Base-by-base conservation (phyloP, 2,113 vertebrate genomes). In the Periophthalmus modestus region DNA sequence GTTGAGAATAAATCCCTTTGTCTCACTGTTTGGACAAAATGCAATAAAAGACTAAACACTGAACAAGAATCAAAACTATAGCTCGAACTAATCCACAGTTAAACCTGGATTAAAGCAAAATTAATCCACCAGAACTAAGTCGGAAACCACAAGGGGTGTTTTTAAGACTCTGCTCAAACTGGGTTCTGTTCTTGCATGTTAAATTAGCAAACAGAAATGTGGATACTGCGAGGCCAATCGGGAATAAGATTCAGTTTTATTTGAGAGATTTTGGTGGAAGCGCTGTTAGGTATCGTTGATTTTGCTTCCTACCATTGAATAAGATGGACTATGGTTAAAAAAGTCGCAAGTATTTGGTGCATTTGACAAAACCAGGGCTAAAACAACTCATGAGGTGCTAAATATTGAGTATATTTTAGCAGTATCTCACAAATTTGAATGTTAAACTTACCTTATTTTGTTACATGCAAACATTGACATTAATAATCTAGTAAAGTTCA, bases 41-140 rank as follows among this genome's bases (percentile, higher is more conserved):
- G 52, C 52, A 2, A 55, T 21, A 34, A 34, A 36, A 28, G 33
- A 19, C 61, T 63, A 63, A 63, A 63, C 5, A 63, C 33, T 36
- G 28, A 63, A 39, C 33, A 18, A 63, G 61, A 63, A 63, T 34
- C 61, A 63, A n/a, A 36, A 36, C 61, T 63, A 16, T 55, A 36
- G 9, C 61, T 36, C 3, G 33, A 36, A 36, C 61, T 63, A 34
- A 63, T 36, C 61, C 61, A 63, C 28, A 36, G 34, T 36, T 36
- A 63, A 63, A 63, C 61, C 61, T 33, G 61, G 61, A 63, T 36
- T 63, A 63, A 63, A 39, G 28, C 28, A 19, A 36, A 36, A 63
- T 36, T 63, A 63, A 63, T 59, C 57, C 57, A 63, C 61, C 61
- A 63, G 33, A 36, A 36, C 61, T 36, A 63, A 63, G 34, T 11